These are phyloP conservation scores for Cinclus mexicanus DNA, from an alignment of 2,113 vertebrate species.

Conservation along the genomic window DNA sequence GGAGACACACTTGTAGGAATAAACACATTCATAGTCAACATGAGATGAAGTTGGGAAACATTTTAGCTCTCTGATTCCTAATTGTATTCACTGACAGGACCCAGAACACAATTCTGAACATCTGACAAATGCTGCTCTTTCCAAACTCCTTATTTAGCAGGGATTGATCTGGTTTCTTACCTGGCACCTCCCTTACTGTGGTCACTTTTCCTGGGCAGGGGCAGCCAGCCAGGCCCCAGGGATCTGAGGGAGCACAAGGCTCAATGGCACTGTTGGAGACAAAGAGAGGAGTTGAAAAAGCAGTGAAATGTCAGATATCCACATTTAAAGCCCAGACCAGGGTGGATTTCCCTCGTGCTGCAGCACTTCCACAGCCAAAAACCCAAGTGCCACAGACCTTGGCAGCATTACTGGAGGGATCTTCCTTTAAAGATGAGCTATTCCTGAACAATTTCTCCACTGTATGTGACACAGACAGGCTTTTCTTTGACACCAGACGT, in stretches of 20 bases:
- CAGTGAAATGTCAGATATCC: conserved; percentile 19
- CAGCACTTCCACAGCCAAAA: conserved; percentile 14
- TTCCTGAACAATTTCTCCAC: conserved; percentile 71
- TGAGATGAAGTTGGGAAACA: not conserved
- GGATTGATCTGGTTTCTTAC: not conserved
- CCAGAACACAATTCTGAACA: not conserved
- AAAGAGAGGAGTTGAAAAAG: not conserved
- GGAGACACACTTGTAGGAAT: rapidly evolving
- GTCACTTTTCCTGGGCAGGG: not conserved
- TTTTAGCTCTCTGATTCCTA: not conserved
- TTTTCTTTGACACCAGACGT: conserved; percentile 78
- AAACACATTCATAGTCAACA: rapidly evolving
- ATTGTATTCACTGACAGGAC: not conserved
- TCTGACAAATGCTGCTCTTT: not conserved
- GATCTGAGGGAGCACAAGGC: not conserved
- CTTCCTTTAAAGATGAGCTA: conserved; percentile 71
- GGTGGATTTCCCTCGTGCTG: conserved; percentile 11
- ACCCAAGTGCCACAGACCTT: conserved; percentile 42
- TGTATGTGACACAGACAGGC: conserved; percentile 72
- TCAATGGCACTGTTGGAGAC: not conserved
- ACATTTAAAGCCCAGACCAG: not conserved
- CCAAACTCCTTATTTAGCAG: not conserved
- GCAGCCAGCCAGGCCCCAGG: not conserved
- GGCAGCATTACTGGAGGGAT: conserved; percentile 38
- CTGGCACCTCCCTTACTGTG: rapidly evolving